A percentile compares a stretch with the other conserved stretches of the same genome.
These are phyloP conservation scores for Ditula angustiorana DNA, from an alignment of 2,888 invertebrate genomes.

Conservation along the genomic window DNA sequence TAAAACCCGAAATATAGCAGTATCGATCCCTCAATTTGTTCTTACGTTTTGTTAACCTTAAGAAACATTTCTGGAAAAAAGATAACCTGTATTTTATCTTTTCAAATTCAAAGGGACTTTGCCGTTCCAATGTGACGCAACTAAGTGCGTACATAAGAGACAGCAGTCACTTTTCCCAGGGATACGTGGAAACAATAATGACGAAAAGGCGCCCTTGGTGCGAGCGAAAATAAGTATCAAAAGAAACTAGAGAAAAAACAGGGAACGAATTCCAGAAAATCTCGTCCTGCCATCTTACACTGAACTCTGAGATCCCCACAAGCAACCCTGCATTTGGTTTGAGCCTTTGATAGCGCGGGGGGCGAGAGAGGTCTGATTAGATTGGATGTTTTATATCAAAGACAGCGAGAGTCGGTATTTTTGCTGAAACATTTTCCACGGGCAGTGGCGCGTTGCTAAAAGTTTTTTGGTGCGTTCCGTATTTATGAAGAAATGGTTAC, in stretches of 20 bases:
- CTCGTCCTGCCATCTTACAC: constrained; percentile 50
- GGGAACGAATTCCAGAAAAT: constrained; percentile 60
- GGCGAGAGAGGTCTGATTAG: constrained; percentile 46
- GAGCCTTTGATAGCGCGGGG: constrained; percentile 30
- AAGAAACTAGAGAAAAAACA: constrained; percentile 60
- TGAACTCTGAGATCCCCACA: constrained; percentile 44
- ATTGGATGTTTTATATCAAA: constrained; percentile 52
- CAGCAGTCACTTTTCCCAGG: constrained; percentile 55
- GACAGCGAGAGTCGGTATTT: constrained; percentile 52
- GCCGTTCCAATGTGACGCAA: constrained; percentile 48
- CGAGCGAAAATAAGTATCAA: constrained; percentile 55
- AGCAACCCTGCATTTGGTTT: constrained; percentile 14
- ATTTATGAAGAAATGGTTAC: constrained; percentile 35
- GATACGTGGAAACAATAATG: constrained; percentile 59
- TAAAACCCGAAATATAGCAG: no score
- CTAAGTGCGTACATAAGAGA: constrained; percentile 42
- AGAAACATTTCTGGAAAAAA: no score
- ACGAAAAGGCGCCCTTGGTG: constrained; percentile 47
- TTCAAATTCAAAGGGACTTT: constrained; percentile 48
- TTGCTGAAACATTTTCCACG: constrained; percentile 60
- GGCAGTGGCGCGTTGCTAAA: constrained; percentile 50
- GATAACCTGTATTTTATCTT: no score
- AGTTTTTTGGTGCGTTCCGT: constrained; percentile 49
- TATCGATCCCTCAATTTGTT: no score
- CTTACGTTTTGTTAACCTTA: no score